Evolutionary conservation across 2,113 vertebrate genomes (phyloP).

Genomic region (Hyperoodon ampullatus): DNA sequence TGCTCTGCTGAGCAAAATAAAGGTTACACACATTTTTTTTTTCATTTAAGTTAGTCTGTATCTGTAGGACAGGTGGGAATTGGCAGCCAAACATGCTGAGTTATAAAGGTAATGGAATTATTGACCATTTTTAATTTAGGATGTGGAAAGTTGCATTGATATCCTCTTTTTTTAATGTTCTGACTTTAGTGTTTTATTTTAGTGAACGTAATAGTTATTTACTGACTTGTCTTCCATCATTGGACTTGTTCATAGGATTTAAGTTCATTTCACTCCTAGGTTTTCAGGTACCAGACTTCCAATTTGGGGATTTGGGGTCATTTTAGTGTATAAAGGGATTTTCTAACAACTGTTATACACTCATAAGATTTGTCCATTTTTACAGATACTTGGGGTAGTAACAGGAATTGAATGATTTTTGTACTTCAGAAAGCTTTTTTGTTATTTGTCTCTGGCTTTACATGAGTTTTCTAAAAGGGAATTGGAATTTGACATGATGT

Average conservation of each 20-base stretch:
- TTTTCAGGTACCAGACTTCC: background rate
- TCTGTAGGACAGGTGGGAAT: background rate
- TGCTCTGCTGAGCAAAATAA: background rate
- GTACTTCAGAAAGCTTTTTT: background rate
- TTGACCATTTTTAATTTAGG: background rate
- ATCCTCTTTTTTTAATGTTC: background rate
- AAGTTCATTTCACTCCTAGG: background rate
- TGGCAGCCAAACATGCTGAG: background rate
- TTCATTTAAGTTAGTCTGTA: background rate
- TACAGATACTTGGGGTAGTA: background rate
- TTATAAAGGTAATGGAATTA: background rate
- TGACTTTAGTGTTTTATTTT: background rate
- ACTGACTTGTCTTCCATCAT: background rate
- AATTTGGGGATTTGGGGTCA: background rate
- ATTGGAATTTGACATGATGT: background rate
- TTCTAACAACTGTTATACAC: background rate
- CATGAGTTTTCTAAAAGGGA: slow-evolving; percentile 7
- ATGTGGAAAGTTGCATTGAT: background rate
- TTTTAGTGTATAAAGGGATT: background rate
- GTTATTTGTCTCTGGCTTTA: background rate
- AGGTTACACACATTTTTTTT: background rate
- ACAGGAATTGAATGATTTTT: slow-evolving; percentile 9
- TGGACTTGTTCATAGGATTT: background rate
- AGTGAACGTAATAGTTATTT: background rate
- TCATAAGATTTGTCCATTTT: background rate